Conservation (phyloP, 2,113 vertebrate species). For the Brachyhypopomus occidentalis region DNA sequence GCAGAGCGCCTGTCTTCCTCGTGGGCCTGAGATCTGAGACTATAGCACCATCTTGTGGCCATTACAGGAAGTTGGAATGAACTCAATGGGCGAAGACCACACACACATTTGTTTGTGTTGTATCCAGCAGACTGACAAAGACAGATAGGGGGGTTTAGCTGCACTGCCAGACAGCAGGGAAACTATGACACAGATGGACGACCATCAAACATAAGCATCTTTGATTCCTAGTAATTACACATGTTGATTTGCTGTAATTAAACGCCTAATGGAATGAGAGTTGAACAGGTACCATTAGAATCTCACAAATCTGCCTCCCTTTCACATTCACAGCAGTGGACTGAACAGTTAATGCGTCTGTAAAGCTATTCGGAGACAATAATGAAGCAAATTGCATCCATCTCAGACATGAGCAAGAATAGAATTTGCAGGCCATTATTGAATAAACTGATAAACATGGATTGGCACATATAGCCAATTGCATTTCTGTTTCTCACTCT, state of each 20-base stretch:
- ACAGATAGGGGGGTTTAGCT: slow-evolving; percentile 50
- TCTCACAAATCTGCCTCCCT: slow-evolving; percentile 47
- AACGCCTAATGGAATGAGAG: slow-evolving; percentile 71
- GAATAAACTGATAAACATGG: slow-evolving; percentile 51
- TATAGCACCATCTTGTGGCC: slow-evolving; percentile 74
- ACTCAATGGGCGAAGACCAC: background rate
- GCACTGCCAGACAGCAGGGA: slow-evolving; percentile 56
- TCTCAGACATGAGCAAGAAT: slow-evolving; percentile 15
- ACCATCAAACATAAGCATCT: slow-evolving; percentile 71
- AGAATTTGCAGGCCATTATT: slow-evolving; percentile 62
- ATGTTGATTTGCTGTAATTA: slow-evolving; percentile 74
- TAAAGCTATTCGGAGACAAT: slow-evolving; percentile 41
- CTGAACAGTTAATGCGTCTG: slow-evolving; percentile 3
- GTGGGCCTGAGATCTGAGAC: slow-evolving; percentile 59
- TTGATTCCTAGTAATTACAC: slow-evolving; percentile 76
- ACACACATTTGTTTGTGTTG: slow-evolving; percentile 41
- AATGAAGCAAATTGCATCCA: slow-evolving; percentile 4
- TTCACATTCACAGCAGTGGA: slow-evolving; percentile 42
- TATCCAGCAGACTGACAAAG: slow-evolving; percentile 39
- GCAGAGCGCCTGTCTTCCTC: slow-evolving; percentile 18
- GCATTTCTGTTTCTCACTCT: background rate
- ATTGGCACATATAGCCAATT: slow-evolving; percentile 32
- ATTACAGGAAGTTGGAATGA: slow-evolving; percentile 4
- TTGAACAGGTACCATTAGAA: slow-evolving; percentile 62
- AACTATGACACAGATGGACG: slow-evolving; percentile 68